Percentiles rank a stretch among this genome's conserved stretches.
These are phyloP conservation scores for Drosophila formosana DNA, from an alignment of 2,888 invertebrate species.

Conservation along the genomic window DNA sequence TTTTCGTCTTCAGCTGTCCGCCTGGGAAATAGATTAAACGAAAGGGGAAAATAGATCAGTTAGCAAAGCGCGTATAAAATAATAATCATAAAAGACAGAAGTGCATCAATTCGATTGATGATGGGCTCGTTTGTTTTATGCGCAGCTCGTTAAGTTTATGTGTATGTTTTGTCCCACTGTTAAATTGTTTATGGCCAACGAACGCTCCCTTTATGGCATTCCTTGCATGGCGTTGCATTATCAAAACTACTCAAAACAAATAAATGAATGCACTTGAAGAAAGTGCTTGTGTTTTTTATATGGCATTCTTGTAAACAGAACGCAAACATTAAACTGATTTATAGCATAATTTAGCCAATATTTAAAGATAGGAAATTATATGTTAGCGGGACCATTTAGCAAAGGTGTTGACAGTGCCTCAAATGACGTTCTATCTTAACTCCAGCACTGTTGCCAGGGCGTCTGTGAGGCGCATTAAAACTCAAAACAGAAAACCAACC, in stretches of 20 bases:
- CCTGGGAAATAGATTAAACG: constrained; percentile 69
- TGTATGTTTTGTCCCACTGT: constrained; percentile 55
- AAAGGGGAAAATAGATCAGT: not conserved
- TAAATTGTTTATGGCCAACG: constrained; percentile 45
- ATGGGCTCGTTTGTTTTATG: too few species aligned
- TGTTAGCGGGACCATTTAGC: constrained; percentile 57
- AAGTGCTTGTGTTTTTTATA: constrained; percentile 4
- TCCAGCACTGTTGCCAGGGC: constrained; percentile 11
- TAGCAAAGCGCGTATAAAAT: not conserved
- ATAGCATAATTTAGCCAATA: constrained; percentile 65
- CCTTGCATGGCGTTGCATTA: constrained; percentile 39
- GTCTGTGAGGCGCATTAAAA: constrained; percentile 27
- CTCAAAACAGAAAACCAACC: constrained; percentile 34
- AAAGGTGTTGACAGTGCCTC: constrained; percentile 60
- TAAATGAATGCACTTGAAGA: constrained; percentile 32
- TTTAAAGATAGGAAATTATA: constrained; percentile 42
- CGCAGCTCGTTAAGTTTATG: constrained; percentile 40
- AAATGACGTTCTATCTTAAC: constrained; percentile 4
- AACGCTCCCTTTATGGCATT: constrained; percentile 31
- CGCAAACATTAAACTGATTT: constrained; percentile 62
- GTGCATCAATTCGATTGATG: constrained; percentile 1
- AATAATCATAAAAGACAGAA: not conserved
- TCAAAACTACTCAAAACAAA: constrained; percentile 19
- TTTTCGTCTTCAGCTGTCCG: constrained; percentile 85
- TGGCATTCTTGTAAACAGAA: constrained; percentile 38